phyloP scores from a whole-genome alignment of 2,113 vertebrate genomes.

The Crocuta crocuta region DNA sequence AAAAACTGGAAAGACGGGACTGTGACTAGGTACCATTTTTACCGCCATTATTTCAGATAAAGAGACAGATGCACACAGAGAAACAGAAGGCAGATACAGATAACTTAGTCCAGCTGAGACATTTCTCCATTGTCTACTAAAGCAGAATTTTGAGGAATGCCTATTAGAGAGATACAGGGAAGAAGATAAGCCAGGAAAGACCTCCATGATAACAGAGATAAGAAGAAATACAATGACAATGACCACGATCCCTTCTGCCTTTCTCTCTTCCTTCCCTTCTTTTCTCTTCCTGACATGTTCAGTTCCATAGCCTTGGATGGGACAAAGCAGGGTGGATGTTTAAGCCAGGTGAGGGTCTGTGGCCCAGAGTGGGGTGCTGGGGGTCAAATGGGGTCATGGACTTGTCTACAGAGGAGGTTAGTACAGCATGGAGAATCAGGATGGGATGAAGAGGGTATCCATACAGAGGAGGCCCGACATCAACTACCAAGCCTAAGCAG shows the following conservation, averaged over 20 bases:
- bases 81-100: not conserved
- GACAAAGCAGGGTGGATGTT: not conserved
- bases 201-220: not conserved
- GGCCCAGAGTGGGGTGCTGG: not conserved
- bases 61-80: not conserved
- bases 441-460: not conserved
- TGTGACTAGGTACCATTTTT: not conserved
- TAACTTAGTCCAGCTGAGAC: not conserved
- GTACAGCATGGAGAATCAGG: not conserved
- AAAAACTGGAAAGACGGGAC: not conserved
- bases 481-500: not conserved
- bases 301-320: not conserved
- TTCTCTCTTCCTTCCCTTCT: not conserved
- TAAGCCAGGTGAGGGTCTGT: not conserved
- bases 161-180: not conserved
- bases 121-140: not conserved
- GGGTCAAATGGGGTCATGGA: not conserved
- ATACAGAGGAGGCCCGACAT: fast-evolving
- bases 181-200: not conserved
- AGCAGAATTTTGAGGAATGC: not conserved
- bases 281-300: not conserved
- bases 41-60: not conserved
- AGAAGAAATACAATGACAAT: not conserved
- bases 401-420: not conserved
- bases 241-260: not conserved